phyloP scores from a whole-genome alignment of 92 coral and sea anemone species.

The Phymanthus crucifer region DNA sequence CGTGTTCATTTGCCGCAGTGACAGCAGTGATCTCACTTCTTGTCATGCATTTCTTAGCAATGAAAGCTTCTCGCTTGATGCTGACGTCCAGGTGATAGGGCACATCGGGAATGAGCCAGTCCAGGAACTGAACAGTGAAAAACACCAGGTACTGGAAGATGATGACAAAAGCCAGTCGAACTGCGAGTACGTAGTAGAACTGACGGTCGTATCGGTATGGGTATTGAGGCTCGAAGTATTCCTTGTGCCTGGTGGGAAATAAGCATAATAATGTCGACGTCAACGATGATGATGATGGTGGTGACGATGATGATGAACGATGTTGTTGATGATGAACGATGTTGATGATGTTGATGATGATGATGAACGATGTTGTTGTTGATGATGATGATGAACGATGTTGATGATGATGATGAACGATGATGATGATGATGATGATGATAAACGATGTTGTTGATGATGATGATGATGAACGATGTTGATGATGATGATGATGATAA shows the following conservation, averaged over 20 bases:
- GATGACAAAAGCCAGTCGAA: constrained; percentile 78
- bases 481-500: too few species aligned
- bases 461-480: too few species aligned
- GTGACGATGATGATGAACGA: too few species aligned
- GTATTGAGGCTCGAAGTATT: constrained; percentile 78
- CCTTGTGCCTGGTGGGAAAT: constrained; percentile 68
- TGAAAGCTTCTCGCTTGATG: constrained; percentile 86
- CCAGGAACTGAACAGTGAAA: constrained; percentile 76
- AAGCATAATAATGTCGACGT: too few species aligned
- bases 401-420: too few species aligned
- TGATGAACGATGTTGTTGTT: too few species aligned
- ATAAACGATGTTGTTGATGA: too few species aligned
- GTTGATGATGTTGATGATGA: too few species aligned
- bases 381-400: too few species aligned
- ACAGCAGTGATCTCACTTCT: constrained; percentile 72
- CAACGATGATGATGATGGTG: too few species aligned
- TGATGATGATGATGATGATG: too few species aligned
- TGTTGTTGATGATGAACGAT: too few species aligned
- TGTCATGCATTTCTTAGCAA: constrained; percentile 79
- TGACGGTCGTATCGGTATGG: constrained; percentile 92
- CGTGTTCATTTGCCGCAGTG: constrained; percentile 60
- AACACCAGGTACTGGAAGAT: constrained; percentile 91
- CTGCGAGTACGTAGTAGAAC: constrained; percentile 83
- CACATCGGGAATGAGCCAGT: constrained; percentile 95
- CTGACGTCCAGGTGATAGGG: constrained; percentile 82